A percentile compares a stretch with the other conserved stretches of the same genome.
phyloP scores from a whole-genome alignment of 2,888 invertebrate species.

The Parnassius orleans region DNA sequence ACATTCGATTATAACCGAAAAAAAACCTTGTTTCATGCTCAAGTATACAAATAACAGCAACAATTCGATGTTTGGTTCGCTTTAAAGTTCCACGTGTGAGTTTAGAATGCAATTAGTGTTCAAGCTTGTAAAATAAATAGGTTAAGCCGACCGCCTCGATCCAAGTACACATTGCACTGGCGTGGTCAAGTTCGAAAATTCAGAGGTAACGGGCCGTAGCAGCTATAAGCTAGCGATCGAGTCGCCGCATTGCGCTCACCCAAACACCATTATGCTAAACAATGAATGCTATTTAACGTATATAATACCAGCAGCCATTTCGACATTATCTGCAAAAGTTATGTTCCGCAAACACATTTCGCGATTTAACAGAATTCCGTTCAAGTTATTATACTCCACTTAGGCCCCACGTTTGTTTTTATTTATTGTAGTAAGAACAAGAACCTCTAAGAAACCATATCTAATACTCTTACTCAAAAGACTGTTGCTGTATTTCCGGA shows the following conservation, averaged over 20 bases:
- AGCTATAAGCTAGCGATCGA: constrained; percentile 40
- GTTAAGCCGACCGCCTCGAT: constrained; percentile 41
- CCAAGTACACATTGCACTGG: constrained; percentile 48
- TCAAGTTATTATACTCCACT: constrained; percentile 12
- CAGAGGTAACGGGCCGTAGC: constrained; percentile 51
- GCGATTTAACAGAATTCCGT: constrained; percentile 20
- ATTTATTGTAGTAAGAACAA: too few species aligned
- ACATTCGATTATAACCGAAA: constrained; percentile 9
- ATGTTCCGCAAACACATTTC: constrained; percentile 25
- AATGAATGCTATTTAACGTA: constrained; percentile 61
- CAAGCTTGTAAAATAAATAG: constrained; percentile 43
- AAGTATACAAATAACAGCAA: constrained; percentile 19
- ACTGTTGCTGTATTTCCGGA: too few species aligned
- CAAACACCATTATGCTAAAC: constrained; percentile 69
- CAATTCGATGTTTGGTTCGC: constrained; percentile 5
- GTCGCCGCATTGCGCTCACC: constrained; percentile 45
- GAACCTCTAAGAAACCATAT: too few species aligned
- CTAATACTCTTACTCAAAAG: too few species aligned
- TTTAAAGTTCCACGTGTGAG: constrained; percentile 28
- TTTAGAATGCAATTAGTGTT: constrained; percentile 33
- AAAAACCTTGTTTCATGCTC: constrained; percentile 2
- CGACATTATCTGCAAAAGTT: constrained; percentile 27
- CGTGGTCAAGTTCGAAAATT: constrained; percentile 66
- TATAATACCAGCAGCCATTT: constrained; percentile 42
- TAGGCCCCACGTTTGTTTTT: too few species aligned